A percentile compares a stretch with the other conserved stretches of the same genome.
These are phyloP conservation scores for Acyrthosiphon pisum DNA, from an alignment of 1,140 invertebrate species.

Conservation along the genomic window DNA sequence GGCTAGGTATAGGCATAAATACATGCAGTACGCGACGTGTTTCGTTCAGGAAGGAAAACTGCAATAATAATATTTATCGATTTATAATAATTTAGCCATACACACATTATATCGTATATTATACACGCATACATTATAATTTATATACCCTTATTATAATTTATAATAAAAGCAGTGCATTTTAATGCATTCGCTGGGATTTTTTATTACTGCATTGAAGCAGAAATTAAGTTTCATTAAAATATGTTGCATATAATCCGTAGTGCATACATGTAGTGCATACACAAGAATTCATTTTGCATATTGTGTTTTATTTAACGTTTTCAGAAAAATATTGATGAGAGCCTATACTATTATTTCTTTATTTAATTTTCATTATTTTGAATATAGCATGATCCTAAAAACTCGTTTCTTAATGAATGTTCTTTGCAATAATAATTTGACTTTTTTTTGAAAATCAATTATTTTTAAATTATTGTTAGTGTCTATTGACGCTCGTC, in stretches of 20 bases:
- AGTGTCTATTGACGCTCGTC: too few species aligned
- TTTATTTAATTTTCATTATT: not conserved
- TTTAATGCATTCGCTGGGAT: not conserved
- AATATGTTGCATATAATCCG: not conserved
- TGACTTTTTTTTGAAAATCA: not conserved
- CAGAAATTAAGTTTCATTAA: not conserved
- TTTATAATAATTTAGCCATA: not conserved
- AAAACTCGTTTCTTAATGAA: not conserved
- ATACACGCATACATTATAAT: not conserved
- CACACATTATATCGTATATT: too few species aligned
- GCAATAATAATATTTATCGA: constrained; percentile 12
- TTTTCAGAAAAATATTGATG: not conserved
- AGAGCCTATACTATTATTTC: not conserved
- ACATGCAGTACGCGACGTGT: not conserved
- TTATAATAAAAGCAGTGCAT: constrained; percentile 2
- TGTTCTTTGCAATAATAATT: not conserved
- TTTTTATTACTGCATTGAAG: not conserved
- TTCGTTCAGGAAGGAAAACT: not conserved
- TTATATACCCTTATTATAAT: not conserved
- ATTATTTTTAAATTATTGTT: not conserved
- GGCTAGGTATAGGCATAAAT: not conserved
- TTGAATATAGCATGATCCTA: not conserved
- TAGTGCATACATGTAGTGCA: too few species aligned
- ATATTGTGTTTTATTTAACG: too few species aligned
- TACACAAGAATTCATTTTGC: not conserved